Percentiles rank a stretch among this genome's conserved stretches.
Conservation (phyloP, 2,113 vertebrate genomes). For the Tor tambroides region DNA sequence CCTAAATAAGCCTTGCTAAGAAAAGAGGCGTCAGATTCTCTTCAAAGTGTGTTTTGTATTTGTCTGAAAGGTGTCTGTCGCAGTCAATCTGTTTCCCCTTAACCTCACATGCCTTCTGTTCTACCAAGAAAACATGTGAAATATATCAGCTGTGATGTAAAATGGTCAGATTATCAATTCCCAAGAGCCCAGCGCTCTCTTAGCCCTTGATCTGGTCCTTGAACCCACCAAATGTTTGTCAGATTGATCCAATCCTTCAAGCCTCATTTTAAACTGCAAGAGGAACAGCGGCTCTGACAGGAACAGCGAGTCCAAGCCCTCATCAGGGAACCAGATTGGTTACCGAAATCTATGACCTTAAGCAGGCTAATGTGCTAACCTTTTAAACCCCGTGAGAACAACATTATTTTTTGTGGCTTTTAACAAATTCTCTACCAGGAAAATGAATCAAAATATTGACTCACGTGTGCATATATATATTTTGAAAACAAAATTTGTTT, state of each 20-base stretch:
- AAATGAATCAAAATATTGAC: not conserved
- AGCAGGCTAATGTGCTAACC: not conserved
- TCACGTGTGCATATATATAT: not conserved
- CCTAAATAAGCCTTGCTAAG: not conserved
- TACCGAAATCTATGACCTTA: not conserved
- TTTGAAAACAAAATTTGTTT: not conserved
- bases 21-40: not conserved
- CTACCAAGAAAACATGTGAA: not conserved
- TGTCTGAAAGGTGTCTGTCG: too few species aligned
- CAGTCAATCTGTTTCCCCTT: not conserved
- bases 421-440: not conserved
- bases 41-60: not conserved
- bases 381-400: not conserved
- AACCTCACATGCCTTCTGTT: not conserved
- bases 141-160: not conserved
- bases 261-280: not conserved
- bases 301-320: too few species aligned
- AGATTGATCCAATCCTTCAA: not conserved
- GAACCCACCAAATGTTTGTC: slow-evolving; percentile 4
- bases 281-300: not conserved
- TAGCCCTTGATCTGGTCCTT: not conserved
- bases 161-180: not conserved
- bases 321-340: not conserved
- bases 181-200: not conserved
- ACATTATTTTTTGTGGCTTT: not conserved